Conservation (phyloP, 2,888 invertebrate species). For the Chaetogeoica ovagalla region DNA sequence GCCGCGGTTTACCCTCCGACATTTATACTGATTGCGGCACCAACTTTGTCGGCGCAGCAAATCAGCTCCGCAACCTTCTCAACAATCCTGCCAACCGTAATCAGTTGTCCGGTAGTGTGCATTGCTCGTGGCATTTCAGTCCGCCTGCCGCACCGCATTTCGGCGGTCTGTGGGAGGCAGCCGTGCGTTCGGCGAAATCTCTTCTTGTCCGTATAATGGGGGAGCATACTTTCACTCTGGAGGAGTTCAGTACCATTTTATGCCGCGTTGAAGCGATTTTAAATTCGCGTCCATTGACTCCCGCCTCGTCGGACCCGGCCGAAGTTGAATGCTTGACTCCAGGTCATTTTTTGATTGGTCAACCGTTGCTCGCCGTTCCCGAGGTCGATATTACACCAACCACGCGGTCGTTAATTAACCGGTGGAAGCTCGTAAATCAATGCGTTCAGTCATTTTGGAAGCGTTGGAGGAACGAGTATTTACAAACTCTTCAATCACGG, state of each 20-base stretch:
- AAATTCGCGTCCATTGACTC: not conserved
- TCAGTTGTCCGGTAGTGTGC: constrained; percentile 37
- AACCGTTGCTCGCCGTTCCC: not conserved
- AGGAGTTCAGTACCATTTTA: not conserved
- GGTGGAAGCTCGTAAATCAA: not conserved
- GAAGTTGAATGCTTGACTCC: not conserved
- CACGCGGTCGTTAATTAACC: not conserved
- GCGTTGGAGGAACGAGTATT: not conserved
- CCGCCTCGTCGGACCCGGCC: not conserved
- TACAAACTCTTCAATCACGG: not conserved
- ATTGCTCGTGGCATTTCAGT: constrained; percentile 57
- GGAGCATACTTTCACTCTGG: constrained; percentile 7
- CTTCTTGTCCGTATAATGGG: constrained; percentile 56
- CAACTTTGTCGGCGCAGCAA: constrained; percentile 32
- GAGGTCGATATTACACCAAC: not conserved
- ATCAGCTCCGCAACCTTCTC: not conserved
- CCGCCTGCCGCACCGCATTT: constrained; percentile 57
- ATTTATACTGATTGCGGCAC: constrained; percentile 49
- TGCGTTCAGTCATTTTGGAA: not conserved
- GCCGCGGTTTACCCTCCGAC: too few relatives aligned
- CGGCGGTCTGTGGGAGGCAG: constrained; percentile 58
- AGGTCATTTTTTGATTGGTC: not conserved
- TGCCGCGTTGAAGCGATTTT: not conserved
- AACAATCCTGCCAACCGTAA: not conserved
- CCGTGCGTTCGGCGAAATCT: constrained; percentile 57